Evolutionary conservation across 1,140 invertebrate species (phyloP), one percentile per base, ranked within the genome.

Genomic region (Drosophila arizonae): DNA sequence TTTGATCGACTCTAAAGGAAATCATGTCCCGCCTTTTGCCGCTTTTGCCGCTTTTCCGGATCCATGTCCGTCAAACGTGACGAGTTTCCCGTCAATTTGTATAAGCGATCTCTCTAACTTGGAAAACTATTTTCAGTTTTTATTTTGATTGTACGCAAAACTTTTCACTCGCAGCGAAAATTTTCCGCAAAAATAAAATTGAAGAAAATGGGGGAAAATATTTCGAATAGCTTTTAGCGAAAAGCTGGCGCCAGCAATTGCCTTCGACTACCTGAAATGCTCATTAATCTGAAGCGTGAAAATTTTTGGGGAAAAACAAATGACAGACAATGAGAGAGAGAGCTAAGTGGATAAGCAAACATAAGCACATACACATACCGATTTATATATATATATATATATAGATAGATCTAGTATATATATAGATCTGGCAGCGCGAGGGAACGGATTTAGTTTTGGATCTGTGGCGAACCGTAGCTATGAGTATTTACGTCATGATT

Each of bases 201-300:
- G 1, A 50, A 6, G 45, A 28, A 39, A 26, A 11, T 39, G 54
- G 36, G 50, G 48, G 36, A 56, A 86, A 87, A 86, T 86, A 86
- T 86, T 86, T 86, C 76, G 72, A 86, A 86, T 81, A 86, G 87
- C 81, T 87, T 86, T 86, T 66, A 81, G 75, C 79, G 65, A 52
- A 62, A 87, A 79, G 65, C 82, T 86, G 82, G 82, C 82, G 82
- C 82, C 82, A 72, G 72, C 60, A 80, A 76, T 80, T 80, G 77
- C 72, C 69, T 62, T 65, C 56, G 61, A 65, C 75, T 79, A 78
- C 75, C 82, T 76, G 58, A 87, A 87, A 48, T 73, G 76, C 82
- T 87, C 82, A 86, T 87, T 86, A 87, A 86, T 67, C 72, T 71
- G 39, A 77, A 75, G 79, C 79, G 77, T 79, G 82, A 79, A 82